Conservation (phyloP, 2,113 vertebrate species). For the Ivindomyrus marchei region DNA sequence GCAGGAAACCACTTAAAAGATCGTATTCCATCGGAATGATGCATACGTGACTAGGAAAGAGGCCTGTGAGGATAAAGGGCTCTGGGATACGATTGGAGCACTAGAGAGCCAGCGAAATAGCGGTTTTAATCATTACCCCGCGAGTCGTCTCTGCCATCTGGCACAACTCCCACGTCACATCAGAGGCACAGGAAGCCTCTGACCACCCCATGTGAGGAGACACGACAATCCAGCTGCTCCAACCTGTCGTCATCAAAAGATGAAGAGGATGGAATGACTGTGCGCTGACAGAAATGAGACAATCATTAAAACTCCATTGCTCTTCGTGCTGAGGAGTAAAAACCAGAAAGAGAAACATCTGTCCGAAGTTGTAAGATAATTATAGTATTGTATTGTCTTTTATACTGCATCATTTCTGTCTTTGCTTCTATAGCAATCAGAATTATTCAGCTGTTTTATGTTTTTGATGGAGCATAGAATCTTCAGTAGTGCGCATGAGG, state of each 20-base stretch:
- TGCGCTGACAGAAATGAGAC: neutral
- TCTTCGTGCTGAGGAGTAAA: neutral
- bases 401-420: neutral
- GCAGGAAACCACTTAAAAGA: neutral
- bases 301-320: neutral
- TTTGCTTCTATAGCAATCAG: neutral
- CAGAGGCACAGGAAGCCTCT: neutral
- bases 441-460: neutral
- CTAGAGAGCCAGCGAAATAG: neutral
- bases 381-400: neutral
- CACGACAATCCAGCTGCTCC: neutral
- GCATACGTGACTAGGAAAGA: neutral
- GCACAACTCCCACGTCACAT: neutral
- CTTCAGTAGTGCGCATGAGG: neutral
- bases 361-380: neutral
- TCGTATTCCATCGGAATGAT: neutral
- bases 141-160: neutral
- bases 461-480: neutral
- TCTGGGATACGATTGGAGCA: neutral
- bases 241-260: neutral
- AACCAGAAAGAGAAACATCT: neutral
- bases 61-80: neutral
- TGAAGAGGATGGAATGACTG: neutral
- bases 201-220: neutral
- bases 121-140: neutral